Conservation (phyloP, 2,113 vertebrate species). For the zebrafish (Danio rerio) region DNA sequence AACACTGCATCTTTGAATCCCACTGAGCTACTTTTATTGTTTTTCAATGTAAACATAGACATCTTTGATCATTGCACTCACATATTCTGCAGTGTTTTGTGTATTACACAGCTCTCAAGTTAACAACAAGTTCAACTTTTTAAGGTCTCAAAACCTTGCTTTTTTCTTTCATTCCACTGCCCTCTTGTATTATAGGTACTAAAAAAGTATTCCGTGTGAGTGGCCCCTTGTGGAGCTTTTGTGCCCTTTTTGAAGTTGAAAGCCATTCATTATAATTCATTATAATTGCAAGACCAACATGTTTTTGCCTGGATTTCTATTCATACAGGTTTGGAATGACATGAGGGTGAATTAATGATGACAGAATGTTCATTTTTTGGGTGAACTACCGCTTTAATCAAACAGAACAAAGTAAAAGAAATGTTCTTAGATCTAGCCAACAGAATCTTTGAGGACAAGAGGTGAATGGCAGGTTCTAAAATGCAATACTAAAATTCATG, state of each 20-base stretch:
- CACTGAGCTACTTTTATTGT: background rate
- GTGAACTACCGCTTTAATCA: background rate
- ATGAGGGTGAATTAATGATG: constrained; percentile 15
- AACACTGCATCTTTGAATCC: background rate
- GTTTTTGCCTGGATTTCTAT: background rate
- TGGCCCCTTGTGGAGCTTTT: background rate
- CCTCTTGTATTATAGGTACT: background rate
- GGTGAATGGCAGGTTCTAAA: background rate
- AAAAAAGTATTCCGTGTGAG: background rate
- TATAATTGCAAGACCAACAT: background rate
- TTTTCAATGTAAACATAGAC: background rate
- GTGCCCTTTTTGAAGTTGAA: constrained; percentile 6
- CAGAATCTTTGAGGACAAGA: background rate
- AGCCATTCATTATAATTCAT: constrained; percentile 9
- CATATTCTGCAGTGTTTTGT: background rate
- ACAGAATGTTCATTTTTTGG: background rate
- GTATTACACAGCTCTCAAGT: background rate
- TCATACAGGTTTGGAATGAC: background rate
- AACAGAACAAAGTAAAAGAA: background rate
- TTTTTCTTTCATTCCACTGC: background rate
- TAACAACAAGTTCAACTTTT: background rate
- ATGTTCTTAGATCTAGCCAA: background rate
- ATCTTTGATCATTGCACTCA: background rate
- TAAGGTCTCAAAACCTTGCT: background rate
- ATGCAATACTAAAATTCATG: background rate